A percentile compares a stretch with the other conserved stretches of the same genome.
phyloP scores from a whole-genome alignment of 2,888 invertebrate species.

The Cordilura impudica region DNA sequence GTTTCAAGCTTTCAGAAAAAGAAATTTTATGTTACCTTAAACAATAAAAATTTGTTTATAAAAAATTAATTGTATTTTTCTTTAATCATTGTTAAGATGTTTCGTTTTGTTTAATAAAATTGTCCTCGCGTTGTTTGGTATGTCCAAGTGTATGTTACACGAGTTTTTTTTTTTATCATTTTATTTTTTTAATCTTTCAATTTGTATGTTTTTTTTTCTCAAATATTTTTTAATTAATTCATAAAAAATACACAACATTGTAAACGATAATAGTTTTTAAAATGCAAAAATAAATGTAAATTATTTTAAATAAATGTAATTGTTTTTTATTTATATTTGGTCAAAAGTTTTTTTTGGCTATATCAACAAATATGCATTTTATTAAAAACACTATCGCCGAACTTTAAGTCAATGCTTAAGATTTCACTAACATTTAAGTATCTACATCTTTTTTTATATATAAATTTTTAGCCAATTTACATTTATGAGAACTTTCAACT shows the following conservation, averaged over 20 bases:
- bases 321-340: too few relatives aligned
- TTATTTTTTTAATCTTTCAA: constrained; percentile 14
- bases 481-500: too few relatives aligned
- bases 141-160: constrained; percentile 30
- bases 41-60: constrained; percentile 18
- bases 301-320: constrained; percentile 45
- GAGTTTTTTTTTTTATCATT: constrained; percentile 32
- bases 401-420: too few relatives aligned
- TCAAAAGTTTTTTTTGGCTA: too few relatives aligned
- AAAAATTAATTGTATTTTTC: not conserved
- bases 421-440: too few relatives aligned
- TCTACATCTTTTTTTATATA: too few relatives aligned
- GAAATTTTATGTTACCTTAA: not conserved
- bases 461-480: too few relatives aligned
- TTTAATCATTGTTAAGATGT: not conserved
- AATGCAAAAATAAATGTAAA: constrained; percentile 50
- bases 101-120: constrained; percentile 2
- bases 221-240: constrained; percentile 48
- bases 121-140: constrained; percentile 4
- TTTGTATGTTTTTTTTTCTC: constrained; percentile 44
- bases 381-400: too few relatives aligned
- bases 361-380: too few relatives aligned
- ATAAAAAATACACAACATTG: constrained; percentile 39
- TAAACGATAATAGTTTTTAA: constrained; percentile 35
- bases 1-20: not conserved